Evolutionary conservation across 2,797 vertebrate species (phyloP).

Genomic region (Brachyrhaphis roseni): DNA sequence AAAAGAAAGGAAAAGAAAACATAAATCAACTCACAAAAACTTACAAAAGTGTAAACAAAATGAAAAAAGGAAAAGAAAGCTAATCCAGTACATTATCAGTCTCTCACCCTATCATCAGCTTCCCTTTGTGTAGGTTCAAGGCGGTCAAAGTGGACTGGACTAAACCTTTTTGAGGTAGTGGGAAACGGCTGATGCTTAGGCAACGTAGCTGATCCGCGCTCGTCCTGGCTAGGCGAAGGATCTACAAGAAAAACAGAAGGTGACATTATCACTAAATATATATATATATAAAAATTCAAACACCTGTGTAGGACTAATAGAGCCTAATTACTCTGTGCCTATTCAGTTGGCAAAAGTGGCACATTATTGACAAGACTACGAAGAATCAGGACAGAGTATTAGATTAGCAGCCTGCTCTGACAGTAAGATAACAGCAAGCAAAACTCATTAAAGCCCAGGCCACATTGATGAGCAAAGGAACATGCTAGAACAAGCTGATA

Average conservation of each 20-base stretch:
- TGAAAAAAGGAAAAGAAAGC: neutral
- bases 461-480: conserved; percentile 44
- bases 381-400: conserved; percentile 10
- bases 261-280: neutral
- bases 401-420: conserved; percentile 8
- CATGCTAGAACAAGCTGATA: conserved; percentile 19
- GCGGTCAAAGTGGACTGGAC: conserved; percentile 77
- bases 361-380: neutral
- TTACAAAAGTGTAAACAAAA: neutral
- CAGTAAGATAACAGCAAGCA: conserved; percentile 7
- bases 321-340: neutral
- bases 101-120: conserved; percentile 80
- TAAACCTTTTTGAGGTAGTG: conserved; percentile 63
- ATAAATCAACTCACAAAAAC: neutral
- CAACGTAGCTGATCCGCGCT: conserved; percentile 61
- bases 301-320: neutral
- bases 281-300: neutral
- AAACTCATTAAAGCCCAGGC: conserved; percentile 38
- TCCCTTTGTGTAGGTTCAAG: conserved; percentile 63
- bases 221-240: conserved; percentile 69
- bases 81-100: neutral
- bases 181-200: conserved; percentile 65
- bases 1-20: neutral
- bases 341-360: neutral
- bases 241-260: conserved; percentile 55